Base-by-base conservation (phyloP, 1,140 invertebrate species). In the Lerema accius region DNA sequence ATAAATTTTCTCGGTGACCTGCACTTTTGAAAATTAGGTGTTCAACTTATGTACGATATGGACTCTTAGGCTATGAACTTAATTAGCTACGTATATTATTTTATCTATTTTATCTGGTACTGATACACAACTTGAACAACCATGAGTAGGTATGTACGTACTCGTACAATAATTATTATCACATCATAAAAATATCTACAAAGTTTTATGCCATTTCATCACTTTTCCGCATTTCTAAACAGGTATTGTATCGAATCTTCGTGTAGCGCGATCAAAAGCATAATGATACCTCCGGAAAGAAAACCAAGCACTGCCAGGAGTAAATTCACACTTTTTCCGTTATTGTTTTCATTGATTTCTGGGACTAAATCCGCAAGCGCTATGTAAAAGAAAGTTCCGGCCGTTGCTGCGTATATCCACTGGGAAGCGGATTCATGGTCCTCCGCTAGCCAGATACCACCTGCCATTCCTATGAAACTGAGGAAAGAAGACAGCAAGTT, bases 321-420 rank as follows among this genome's bases (percentile, higher is more conserved):
- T 67, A 89, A 80, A 70, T 89, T 84, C 35, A 84, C 42, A 50
- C 78, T 79, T 71, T 82, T 91, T 0, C 85, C 82, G 43, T 85
- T 78, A 67, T 86, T 87, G 17, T 92, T 91, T 64, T 89, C 80
- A 69, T 92, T 92, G 76, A 93, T 91, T 67, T 93, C 92, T 28
- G 92, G 92, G 67, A 96, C 94, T 90, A 97, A 92, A 84, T 96
- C 95, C 5, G 95, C 95, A 43, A 97, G 91, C n/a, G 95, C 95
- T 63, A 97, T 95, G 72, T 97, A 96, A 0, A 97, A 91, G 83
- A 97, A 97, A 43, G 95, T 95, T 23, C 96, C 96, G n/a, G 95
- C 96, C 1, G 95, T 95, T 3, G 93, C 92, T 1, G 95, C 94
- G 86, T 96, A 96, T 26, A 96, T 94, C 95, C 95, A 96, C 37